A percentile compares a stretch with the other conserved stretches of the same genome.
Conservation (phyloP, 2,113 vertebrate species). For the Tychaedon coryphoeus region DNA sequence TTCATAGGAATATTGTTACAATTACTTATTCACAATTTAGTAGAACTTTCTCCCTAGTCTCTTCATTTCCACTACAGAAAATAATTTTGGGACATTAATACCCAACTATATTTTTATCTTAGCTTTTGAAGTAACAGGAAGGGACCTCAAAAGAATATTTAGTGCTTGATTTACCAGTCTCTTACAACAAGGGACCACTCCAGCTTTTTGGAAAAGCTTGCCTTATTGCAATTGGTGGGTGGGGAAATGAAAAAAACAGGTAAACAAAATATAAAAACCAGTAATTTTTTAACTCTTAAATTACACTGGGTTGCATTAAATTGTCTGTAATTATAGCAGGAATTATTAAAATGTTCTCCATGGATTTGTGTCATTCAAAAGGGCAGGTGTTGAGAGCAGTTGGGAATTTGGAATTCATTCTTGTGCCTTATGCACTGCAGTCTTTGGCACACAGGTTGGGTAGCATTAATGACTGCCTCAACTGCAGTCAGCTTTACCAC, state of each 20-base stretch:
- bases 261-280: background rate
- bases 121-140: background rate
- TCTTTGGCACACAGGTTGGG: background rate
- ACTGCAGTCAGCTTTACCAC: background rate
- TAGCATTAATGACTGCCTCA: background rate
- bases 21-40: background rate
- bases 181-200: background rate
- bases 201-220: background rate
- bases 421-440: background rate
- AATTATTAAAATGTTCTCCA: background rate
- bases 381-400: background rate
- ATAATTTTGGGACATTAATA: conserved; percentile 18
- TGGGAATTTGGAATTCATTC: background rate
- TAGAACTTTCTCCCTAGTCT: background rate
- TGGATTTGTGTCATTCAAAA: background rate
- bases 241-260: background rate
- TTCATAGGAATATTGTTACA: background rate
- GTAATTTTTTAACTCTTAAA: background rate
- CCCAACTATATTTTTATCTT: background rate
- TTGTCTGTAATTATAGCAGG: background rate
- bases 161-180: background rate
- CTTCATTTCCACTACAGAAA: background rate
- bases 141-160: background rate
- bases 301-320: background rate
- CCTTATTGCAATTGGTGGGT: background rate